phyloP scores from a whole-genome alignment of 2,113 vertebrate genomes.

The Urocolius indicus region DNA sequence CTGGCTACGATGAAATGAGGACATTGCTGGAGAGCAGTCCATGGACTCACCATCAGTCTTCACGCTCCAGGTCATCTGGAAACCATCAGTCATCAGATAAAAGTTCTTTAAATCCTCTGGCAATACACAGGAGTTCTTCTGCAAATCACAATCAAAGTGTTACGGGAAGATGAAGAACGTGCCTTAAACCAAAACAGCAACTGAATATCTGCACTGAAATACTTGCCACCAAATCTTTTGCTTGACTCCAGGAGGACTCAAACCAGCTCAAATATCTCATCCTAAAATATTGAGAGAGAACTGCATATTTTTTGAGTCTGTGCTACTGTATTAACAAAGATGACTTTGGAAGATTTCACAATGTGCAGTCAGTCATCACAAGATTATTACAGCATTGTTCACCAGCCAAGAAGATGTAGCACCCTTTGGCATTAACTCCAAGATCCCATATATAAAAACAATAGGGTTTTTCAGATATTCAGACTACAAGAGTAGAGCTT shows the following conservation, averaged over 20 bases:
- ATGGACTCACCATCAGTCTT: conserved; percentile 86
- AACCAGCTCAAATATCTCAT: neutral
- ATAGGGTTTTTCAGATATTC: rapidly evolving
- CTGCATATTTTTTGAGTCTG: neutral
- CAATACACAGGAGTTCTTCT: conserved; percentile 91
- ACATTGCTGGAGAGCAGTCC: neutral
- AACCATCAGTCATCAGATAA: conserved; percentile 93
- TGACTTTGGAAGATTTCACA: neutral
- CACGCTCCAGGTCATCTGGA: conserved; percentile 91
- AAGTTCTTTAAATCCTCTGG: conserved; percentile 95
- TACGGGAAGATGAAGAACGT: neutral
- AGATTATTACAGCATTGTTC: neutral
- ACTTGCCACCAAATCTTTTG: neutral
- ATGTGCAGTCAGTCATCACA: neutral
- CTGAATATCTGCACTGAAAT: neutral
- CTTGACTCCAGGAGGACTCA: neutral
- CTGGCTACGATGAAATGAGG: neutral
- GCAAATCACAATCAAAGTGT: conserved; percentile 25
- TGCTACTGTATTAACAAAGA: neutral
- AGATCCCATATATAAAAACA: neutral
- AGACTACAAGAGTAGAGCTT: neutral
- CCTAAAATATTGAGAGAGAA: neutral
- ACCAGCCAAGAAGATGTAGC: neutral
- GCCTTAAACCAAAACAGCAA: neutral
- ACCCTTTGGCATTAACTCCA: neutral